These are phyloP conservation scores for Pungitius pungitius DNA, from an alignment of 2,113 vertebrate species.

Conservation along the genomic window DNA sequence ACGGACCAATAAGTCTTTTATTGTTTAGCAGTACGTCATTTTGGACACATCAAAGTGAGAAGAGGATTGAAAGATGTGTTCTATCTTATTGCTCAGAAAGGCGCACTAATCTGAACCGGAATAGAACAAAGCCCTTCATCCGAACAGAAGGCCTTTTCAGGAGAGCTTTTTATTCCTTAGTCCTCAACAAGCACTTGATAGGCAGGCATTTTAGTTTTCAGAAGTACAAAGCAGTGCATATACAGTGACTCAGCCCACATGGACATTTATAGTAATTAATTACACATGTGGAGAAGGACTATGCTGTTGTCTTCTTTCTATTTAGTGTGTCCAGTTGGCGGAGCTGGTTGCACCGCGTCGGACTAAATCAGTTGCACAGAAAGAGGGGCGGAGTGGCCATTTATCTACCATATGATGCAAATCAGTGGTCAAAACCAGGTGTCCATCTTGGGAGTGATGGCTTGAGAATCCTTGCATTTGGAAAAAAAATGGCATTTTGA, in stretches of 20 bases:
- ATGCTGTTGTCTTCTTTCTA: slow-evolving; percentile 16
- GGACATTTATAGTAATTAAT: slow-evolving; percentile 29
- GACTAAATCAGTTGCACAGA: slow-evolving; percentile 38
- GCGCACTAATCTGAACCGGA: background rate
- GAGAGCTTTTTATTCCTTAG: background rate
- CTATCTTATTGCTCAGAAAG: background rate
- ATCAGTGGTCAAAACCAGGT: slow-evolving; percentile 35
- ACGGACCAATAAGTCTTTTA: background rate
- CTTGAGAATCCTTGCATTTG: background rate
- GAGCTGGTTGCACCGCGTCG: slow-evolving; percentile 15
- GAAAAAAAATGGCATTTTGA: background rate
- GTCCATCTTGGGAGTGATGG: background rate
- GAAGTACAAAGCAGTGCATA: too few species aligned
- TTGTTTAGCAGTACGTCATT: background rate
- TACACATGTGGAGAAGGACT: slow-evolving; percentile 43
- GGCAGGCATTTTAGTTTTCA: background rate
- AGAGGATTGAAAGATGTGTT: background rate
- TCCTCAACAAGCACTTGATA: background rate
- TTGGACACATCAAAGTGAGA: background rate
- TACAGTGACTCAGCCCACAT: slow-evolving; percentile 14
- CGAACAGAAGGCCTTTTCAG: too few species aligned
- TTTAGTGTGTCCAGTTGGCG: slow-evolving; percentile 30
- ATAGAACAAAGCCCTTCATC: background rate
- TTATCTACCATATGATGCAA: slow-evolving; percentile 20
- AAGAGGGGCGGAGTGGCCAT: slow-evolving; percentile 11